Base-by-base conservation (phyloP, 23 tunicate genomes). In the Halocynthia roretzi region DNA sequence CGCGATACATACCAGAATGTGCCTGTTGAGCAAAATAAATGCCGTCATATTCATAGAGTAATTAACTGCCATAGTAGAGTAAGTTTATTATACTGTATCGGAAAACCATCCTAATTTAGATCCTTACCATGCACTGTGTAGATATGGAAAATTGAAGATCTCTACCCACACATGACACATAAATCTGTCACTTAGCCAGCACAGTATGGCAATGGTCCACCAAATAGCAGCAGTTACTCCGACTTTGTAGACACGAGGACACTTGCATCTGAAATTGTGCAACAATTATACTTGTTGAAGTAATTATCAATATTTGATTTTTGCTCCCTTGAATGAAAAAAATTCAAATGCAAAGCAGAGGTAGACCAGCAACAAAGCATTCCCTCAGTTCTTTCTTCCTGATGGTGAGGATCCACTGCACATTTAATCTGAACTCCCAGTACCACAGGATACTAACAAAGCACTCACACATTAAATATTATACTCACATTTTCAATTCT, bases 111-210 rank as follows among this genome's bases (percentile, higher is more conserved):
- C 17, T 9, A 21, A 10, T 71, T 40, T 9, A 60, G 62, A 12
- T 7, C 5, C 82, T 69, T 71, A 87, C 93, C 93, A 89, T 10
- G 85, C 85, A 70, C 98, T 80, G 85, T 93, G 98, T 5, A 93
- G 86, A 63, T 89, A 80, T 4, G 90, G 98, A 70, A 93, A 83
- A 49, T 76, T 74, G 8, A 84, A 8, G 10, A 78, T 11, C 11
- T 78, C 71, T 70, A 19, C 71, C 53, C 82, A 78, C 51, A 87
- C 18, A 54, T 87, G 76, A 60, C 98, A 89, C 14, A 89, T 57
- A 61, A 83, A 83, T 53, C 96, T 72, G 75, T 89, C 96, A 10
- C 71, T 68, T n/a, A 83, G 71, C 98, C 87, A 93, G 62, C 87
- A 93, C 8, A 71, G 51, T 63, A 80, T 71, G 10, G 88, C 95